Evolutionary conservation across 2,888 invertebrate genomes (phyloP).

Genomic region (Cryptus armator): DNA sequence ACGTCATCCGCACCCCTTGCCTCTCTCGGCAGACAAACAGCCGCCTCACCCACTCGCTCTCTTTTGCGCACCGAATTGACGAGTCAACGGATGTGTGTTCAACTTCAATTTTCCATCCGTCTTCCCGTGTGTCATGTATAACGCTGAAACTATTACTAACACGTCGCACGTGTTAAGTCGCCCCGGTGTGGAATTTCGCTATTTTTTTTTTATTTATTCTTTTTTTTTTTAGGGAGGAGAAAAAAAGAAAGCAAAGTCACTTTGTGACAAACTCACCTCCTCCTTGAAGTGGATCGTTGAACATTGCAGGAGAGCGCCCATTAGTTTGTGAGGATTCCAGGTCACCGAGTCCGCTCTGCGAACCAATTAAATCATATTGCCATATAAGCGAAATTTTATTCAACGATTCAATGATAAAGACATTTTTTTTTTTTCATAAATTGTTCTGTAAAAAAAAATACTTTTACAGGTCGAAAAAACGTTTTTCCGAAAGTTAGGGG

Average conservation of each 20-base stretch:
- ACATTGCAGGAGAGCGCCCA: constrained; percentile 98
- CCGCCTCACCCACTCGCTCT: neutral
- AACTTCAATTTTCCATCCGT: constrained; percentile 53
- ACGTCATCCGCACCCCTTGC: constrained; percentile 67
- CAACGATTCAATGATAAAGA: neutral
- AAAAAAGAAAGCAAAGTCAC: constrained; percentile 4
- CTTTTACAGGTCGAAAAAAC: too few species aligned
- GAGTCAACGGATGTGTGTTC: constrained; percentile 11
- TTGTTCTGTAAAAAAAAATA: neutral
- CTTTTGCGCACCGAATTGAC: constrained; percentile 31
- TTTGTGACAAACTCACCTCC: constrained; percentile 90
- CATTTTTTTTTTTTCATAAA: neutral
- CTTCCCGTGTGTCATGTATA: constrained; percentile 13
- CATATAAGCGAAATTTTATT: neutral
- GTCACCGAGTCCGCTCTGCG: constrained; percentile 97
- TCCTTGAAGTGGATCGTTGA: constrained; percentile 98
- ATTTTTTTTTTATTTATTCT: constrained; percentile 8
- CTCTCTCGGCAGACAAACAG: constrained; percentile 8
- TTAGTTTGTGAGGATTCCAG: constrained; percentile 99
- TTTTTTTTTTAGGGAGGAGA: constrained; percentile 4
- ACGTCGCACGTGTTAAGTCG: constrained; percentile 23
- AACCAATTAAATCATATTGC: constrained; percentile 74
- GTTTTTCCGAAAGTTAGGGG: too few species aligned
- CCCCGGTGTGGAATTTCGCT: constrained; percentile 47
- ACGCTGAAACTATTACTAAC: constrained; percentile 9